Percentiles rank a stretch among this genome's conserved stretches.
Evolutionary conservation across 1,140 invertebrate genomes (phyloP).

Genomic region (Leptestheria dahalacensis): DNA sequence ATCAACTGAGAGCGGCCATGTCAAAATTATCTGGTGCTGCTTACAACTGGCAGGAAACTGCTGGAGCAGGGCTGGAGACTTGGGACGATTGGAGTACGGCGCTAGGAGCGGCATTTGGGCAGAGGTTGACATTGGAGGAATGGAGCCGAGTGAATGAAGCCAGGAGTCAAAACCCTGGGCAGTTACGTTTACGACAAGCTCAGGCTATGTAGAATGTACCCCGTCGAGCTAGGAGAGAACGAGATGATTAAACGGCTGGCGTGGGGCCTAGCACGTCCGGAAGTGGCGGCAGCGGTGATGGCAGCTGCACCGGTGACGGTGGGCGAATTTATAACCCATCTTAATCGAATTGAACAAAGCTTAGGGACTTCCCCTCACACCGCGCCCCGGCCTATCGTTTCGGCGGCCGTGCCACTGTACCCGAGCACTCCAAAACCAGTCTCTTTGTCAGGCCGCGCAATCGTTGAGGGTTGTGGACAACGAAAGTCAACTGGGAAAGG

Average conservation of each 20-base stretch:
- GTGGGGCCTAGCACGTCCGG: constrained; percentile 6
- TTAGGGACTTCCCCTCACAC: not conserved
- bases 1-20: constrained; percentile 4
- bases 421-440: not conserved
- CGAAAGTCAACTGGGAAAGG: no score
- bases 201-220: not conserved
- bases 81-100: not conserved
- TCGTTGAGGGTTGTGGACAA: no score
- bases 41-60: constrained; percentile 8
- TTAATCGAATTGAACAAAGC: not conserved
- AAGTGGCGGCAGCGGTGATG: constrained; percentile 7
- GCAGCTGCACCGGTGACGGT: constrained; percentile 1
- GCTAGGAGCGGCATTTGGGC: not conserved
- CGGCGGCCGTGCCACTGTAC: not conserved
- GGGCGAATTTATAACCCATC: not conserved
- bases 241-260: constrained; percentile 3
- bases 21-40: constrained; percentile 2
- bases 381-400: not conserved
- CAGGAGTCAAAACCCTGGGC: not conserved
- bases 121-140: constrained; percentile 2
- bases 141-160: constrained; percentile 1
- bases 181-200: constrained; percentile 12
- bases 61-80: not conserved
- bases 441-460: no score
- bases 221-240: not conserved